Evolutionary conservation across 2,888 invertebrate genomes (phyloP).

Genomic region (Pseudococcus longispinus): DNA sequence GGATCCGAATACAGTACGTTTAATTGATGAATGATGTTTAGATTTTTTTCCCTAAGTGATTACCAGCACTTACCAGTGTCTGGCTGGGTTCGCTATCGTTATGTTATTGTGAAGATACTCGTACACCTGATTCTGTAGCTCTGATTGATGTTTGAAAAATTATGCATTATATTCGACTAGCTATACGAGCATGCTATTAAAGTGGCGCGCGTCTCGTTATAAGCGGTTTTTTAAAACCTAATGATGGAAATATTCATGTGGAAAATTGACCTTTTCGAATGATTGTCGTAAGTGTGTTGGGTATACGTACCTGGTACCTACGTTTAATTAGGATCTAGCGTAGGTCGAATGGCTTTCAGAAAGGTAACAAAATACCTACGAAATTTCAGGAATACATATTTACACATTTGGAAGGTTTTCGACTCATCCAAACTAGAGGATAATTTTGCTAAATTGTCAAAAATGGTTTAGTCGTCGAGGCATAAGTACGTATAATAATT

Average conservation of each 20-base stretch:
- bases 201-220: neutral
- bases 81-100: neutral
- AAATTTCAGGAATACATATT: neutral
- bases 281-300: neutral
- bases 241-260: neutral
- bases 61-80: neutral
- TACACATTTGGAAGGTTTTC: neutral
- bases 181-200: neutral
- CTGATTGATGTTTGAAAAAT: slow-evolving; percentile 6
- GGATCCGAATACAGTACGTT: neutral
- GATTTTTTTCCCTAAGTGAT: neutral
- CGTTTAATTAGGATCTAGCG: neutral
- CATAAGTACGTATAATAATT: neutral
- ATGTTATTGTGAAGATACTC: neutral
- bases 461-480: neutral
- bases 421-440: neutral
- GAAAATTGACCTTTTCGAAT: neutral
- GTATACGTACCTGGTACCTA: too few relatives aligned
- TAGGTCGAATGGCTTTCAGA: neutral
- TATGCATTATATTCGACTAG: neutral
- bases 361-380: neutral
- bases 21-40: neutral
- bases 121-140: neutral
- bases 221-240: neutral
- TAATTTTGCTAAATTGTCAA: slow-evolving; percentile 17